Base-by-base conservation (phyloP, 1,140 invertebrate species). In the Ips nitidus region DNA sequence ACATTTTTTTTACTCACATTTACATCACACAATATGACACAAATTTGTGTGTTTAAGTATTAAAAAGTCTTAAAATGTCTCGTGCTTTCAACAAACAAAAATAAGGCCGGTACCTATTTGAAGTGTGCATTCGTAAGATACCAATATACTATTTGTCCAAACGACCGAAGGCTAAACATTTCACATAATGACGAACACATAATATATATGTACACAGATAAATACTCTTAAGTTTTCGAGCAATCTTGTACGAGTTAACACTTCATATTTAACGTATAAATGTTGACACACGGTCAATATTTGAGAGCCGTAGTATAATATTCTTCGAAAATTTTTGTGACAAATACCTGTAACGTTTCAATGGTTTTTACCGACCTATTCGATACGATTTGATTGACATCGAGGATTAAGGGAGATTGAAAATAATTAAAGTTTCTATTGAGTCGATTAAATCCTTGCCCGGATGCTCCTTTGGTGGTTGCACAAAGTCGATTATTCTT, bases 221-320 rank as follows among this genome's bases (percentile, higher is more conserved):
- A 66, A 66, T 66, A 57, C 64, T 66, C 64, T 66, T 57, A 66
- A 66, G 55, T 42, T 57, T 66, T 66, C 55, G 38, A 66, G 52
- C 64, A 66, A 66, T 66, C 64, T 66, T 66, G 64, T 66, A 66
- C 64, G 64, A 66, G 64, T 66, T 66, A 66, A 66, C 64, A 66
- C 64, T 66, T 66, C 55, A 43, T 66, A 66, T 66, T 66, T 66
- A 58, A 66, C 43, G 22, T 66, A 58, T 66, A 58, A 66, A 66
- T 66, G 64, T 66, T 66, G 43, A 38, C 22, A 22, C 55, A 40
- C 43, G 22, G 64, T 66, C 64, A 66, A 66, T 66, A 66, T 66
- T 66, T 66, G 55, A 56, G 36, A 40, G 42, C 55, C 41, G 56
- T 47, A 37, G 43, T 45, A 66, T 50, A 66, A 47, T 66, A 47